Evolutionary conservation across 2,888 invertebrate species (phyloP).

Genomic region (Hedychridium roseum): DNA sequence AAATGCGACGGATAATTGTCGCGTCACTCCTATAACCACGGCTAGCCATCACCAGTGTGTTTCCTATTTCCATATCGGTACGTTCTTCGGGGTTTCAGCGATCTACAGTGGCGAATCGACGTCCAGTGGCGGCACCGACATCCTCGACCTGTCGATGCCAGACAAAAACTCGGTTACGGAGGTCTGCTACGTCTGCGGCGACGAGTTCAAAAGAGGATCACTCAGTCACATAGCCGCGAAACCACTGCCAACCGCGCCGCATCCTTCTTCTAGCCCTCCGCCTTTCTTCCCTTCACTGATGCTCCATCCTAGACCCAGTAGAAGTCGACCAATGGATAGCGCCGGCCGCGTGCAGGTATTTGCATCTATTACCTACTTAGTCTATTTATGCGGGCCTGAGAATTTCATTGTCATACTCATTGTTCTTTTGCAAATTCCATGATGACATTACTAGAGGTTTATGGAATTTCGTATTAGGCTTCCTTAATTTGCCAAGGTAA

Average conservation of each 20-base stretch:
- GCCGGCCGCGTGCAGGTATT: slow-evolving; percentile 70
- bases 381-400: too few relatives aligned
- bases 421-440: too few relatives aligned
- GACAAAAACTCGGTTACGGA: slow-evolving; percentile 91
- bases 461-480: too few relatives aligned
- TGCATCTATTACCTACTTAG: too few relatives aligned
- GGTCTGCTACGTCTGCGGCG: slow-evolving; percentile 91
- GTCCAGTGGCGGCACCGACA: slow-evolving; percentile 78
- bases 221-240: slow-evolving; percentile 75
- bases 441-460: too few relatives aligned
- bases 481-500: too few relatives aligned
- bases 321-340: slow-evolving; percentile 87
- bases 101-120: slow-evolving; percentile 60
- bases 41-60: not conserved
- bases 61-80: not conserved
- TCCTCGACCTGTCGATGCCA: slow-evolving; percentile 89
- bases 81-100: slow-evolving; percentile 43
- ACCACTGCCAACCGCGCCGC: slow-evolving; percentile 64
- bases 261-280: slow-evolving; percentile 51
- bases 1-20: slow-evolving; percentile 5
- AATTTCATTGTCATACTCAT: too few relatives aligned
- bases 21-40: not conserved
- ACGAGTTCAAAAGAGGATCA: slow-evolving; percentile 85
- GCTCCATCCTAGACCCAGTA: slow-evolving; percentile 84
- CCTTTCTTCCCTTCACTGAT: slow-evolving; percentile 75